phyloP scores from a whole-genome alignment of 2,797 vertebrate genomes.

The Cryptoblepharus egeriae region DNA sequence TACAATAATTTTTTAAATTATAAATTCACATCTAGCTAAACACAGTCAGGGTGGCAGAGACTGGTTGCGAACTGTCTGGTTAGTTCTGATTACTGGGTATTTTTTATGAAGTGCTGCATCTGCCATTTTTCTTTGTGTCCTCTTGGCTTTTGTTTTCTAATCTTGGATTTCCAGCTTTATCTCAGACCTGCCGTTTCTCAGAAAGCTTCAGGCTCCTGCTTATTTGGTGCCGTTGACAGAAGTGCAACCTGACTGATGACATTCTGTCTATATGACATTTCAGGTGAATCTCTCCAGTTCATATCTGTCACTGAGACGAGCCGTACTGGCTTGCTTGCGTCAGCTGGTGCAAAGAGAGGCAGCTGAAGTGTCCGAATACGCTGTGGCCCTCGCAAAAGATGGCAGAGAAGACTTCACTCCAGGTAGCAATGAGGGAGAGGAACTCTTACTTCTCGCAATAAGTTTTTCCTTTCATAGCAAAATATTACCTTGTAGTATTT shows the following conservation, averaged over 20 bases:
- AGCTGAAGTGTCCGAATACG: slow-evolving; percentile 87
- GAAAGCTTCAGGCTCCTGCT: background rate
- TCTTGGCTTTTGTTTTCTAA: background rate
- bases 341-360: slow-evolving; percentile 92
- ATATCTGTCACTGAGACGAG: slow-evolving; percentile 85
- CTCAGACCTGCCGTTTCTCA: slow-evolving; percentile 15
- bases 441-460: background rate
- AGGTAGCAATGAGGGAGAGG: slow-evolving; percentile 75
- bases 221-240: slow-evolving; percentile 3
- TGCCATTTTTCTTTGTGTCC: background rate
- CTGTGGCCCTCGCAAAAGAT: slow-evolving; percentile 85
- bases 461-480: background rate
- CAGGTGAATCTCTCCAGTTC: slow-evolving; percentile 91
- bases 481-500: background rate
- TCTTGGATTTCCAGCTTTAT: slow-evolving; percentile 24
- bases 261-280: slow-evolving; percentile 62
- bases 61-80: slow-evolving; percentile 13
- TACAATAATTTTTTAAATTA: background rate
- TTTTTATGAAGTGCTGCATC: slow-evolving; percentile 8
- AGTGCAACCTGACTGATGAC: slow-evolving; percentile 50
- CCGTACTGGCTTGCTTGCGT: slow-evolving; percentile 87
- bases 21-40: background rate
- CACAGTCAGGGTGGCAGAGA: background rate
- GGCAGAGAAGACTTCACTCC: slow-evolving; percentile 80
- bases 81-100: background rate